A percentile compares a stretch with the other conserved stretches of the same genome.
phyloP scores from a whole-genome alignment of 2,888 invertebrate species.

The Sinelater perroti region DNA sequence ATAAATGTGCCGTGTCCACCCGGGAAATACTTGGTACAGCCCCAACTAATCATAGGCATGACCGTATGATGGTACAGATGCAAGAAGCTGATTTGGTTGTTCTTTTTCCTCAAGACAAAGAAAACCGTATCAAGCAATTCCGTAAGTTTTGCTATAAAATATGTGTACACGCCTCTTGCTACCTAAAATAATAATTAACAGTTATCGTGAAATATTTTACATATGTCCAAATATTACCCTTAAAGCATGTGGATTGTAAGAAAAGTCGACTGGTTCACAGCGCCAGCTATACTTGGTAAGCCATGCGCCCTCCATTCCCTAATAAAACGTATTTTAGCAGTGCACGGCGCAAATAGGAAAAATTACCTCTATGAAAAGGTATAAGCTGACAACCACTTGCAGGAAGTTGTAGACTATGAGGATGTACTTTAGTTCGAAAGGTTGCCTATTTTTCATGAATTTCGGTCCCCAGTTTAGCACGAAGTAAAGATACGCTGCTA shows the following conservation, averaged over 20 bases:
- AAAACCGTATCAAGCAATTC: conserved; percentile 93
- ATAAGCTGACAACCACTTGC: conserved; percentile 85
- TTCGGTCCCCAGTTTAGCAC: conserved; percentile 82
- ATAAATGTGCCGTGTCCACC: conserved; percentile 77
- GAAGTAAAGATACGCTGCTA: conserved; percentile 76
- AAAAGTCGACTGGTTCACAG: conserved; percentile 91
- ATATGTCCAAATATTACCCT: conserved; percentile 66
- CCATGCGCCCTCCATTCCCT: conserved; percentile 83
- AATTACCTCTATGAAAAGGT: conserved; percentile 79
- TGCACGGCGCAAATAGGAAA: background rate
- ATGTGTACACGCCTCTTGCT: conserved; percentile 80
- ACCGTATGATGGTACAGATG: conserved; percentile 95
- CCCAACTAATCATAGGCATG: conserved; percentile 95
- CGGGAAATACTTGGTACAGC: conserved; percentile 84
- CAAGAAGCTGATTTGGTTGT: conserved; percentile 87
- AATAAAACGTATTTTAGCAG: conserved; percentile 34
- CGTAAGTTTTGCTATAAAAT: conserved; percentile 88
- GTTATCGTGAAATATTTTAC: too few relatives aligned
- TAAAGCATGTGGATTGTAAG: conserved; percentile 76
- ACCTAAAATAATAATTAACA: conserved; percentile 58
- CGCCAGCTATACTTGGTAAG: conserved; percentile 84
- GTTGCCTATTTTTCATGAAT: conserved; percentile 87
- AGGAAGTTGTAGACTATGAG: conserved; percentile 87
- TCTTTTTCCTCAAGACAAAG: conserved; percentile 92
- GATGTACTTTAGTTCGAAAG: conserved; percentile 80